Base-by-base conservation (phyloP, 1,140 invertebrate genomes). In the Adoxophyes honmai region DNA sequence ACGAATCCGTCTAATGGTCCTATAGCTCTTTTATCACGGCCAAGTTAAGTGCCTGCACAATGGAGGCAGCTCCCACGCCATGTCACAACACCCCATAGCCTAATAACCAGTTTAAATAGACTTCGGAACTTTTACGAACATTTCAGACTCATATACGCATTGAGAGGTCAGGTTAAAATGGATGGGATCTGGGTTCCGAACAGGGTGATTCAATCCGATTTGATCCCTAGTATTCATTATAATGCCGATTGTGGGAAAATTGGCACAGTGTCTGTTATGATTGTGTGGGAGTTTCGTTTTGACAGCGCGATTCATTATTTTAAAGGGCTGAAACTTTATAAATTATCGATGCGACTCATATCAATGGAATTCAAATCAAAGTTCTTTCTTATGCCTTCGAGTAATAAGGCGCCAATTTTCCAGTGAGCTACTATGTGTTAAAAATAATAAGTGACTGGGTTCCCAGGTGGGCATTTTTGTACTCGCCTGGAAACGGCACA, bases 201-300 rank as follows among this genome's bases (percentile, higher is more conserved):
- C 60, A 66, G 69, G 67, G 77, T 78, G 72, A 74, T 78, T 75
- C 78, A 82, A 86, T 87, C 74, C 77, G 64, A 67, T 69, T 75
- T 80, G 74, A 81, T 83, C 79, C 75, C 75, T 64, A 66, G 66
- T 69, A 59, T 73, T 83, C 73, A 75, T 79, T 75, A 77, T 76
- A 75, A 70, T 75, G 71, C 70, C 75, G 75, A 83, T 86, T 88
- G 82, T 88, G 85, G 82, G 85, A 88, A 88, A 86, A 81, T 81
- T 68, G 58, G 72, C 78, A 77, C 70, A 75, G 79, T 86, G 80
- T 81, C 81, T 83, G 76, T 79, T 81, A 81, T 78, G 78, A 83
- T 80, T 85, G 75, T 76, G 78, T 88, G 85, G 72, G 82, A 86
- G 80, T 83, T 78, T 76, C 70, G 64, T 78, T 82, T 79, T 80